Evolutionary conservation across 2,113 vertebrate genomes (phyloP), one percentile per base, ranked within the genome.

Genomic region (Pedetes capensis): DNA sequence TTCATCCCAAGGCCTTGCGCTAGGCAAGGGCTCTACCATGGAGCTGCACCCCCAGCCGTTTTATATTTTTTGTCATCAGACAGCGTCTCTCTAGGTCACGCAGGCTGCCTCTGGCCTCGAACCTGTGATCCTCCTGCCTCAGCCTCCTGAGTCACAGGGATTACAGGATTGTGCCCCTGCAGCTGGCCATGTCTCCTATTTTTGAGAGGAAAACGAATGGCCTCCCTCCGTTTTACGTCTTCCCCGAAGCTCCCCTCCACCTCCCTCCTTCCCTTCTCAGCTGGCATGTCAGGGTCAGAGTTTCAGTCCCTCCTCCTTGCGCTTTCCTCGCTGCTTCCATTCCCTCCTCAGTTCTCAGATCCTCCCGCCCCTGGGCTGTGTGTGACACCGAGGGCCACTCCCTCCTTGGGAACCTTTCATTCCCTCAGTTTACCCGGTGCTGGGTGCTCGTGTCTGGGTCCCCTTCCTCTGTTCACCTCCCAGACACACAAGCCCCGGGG

Each of bases 61-160:
- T n/a, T n/a, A n/a, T n/a, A n/a, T n/a, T n/a, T n/a, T n/a, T n/a
- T n/a, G n/a, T n/a, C n/a, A n/a, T n/a, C n/a, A n/a, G n/a, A n/a
- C n/a, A n/a, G n/a, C n/a, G n/a, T n/a, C n/a, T n/a, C n/a, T n/a
- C n/a, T n/a, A n/a, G n/a, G n/a, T n/a, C n/a, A n/a, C n/a, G n/a
- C n/a, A n/a, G n/a, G n/a, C n/a, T n/a, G n/a, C n/a, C n/a, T n/a
- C n/a, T n/a, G n/a, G n/a, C n/a, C n/a, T n/a, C n/a, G n/a, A n/a
- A n/a, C n/a, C n/a, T n/a, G n/a, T n/a, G n/a, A n/a, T n/a, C n/a
- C n/a, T n/a, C n/a, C n/a, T n/a, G n/a, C n/a, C n/a, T n/a, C 3
- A n/a, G 7, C 25, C 18, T 2, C 4, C 8, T 29, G 2, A 4
- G 1, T 0, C n/a, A n/a, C n/a, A n/a, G n/a, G n/a, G n/a, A n/a